phyloP scores from a whole-genome alignment of 2,113 vertebrate species.

The Leptobrachium leishanense region DNA sequence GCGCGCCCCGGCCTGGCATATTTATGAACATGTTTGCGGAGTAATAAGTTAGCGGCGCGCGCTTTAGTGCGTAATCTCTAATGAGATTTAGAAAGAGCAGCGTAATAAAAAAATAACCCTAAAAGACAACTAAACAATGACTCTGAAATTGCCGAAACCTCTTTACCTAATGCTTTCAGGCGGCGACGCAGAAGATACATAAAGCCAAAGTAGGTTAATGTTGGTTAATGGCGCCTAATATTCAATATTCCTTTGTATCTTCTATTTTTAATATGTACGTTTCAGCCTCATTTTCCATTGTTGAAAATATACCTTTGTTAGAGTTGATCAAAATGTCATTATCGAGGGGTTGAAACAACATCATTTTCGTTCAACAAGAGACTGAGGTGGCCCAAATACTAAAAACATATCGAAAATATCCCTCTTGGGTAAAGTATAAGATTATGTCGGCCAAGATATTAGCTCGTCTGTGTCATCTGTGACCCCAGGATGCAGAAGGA shows the following conservation, averaged over 20 bases:
- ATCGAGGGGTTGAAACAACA: no score
- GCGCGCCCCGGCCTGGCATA: background rate
- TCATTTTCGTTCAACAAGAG: no score
- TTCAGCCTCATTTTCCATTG: no score
- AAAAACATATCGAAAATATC: no score
- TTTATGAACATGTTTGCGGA: constrained; percentile 31
- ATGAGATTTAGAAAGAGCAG: constrained; percentile 16
- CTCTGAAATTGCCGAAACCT: background rate
- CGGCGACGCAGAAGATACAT: background rate
- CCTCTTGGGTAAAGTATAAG: no score
- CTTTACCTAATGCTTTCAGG: constrained; percentile 2
- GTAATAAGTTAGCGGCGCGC: constrained; percentile 23
- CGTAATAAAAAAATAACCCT: background rate
- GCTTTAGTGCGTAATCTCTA: constrained; percentile 27
- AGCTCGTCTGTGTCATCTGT: no score
- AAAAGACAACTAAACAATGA: background rate
- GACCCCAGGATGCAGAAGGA: no score
- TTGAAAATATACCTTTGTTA: no score
- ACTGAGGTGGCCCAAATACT: no score
- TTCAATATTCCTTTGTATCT: background rate
- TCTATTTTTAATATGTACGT: no score
- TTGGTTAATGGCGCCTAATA: background rate
- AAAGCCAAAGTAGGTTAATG: background rate
- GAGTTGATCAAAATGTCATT: no score
- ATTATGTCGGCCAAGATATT: no score